These are phyloP conservation scores for Phallusia fumigata DNA, from an alignment of 23 tunicate genomes.

Conservation along the genomic window DNA sequence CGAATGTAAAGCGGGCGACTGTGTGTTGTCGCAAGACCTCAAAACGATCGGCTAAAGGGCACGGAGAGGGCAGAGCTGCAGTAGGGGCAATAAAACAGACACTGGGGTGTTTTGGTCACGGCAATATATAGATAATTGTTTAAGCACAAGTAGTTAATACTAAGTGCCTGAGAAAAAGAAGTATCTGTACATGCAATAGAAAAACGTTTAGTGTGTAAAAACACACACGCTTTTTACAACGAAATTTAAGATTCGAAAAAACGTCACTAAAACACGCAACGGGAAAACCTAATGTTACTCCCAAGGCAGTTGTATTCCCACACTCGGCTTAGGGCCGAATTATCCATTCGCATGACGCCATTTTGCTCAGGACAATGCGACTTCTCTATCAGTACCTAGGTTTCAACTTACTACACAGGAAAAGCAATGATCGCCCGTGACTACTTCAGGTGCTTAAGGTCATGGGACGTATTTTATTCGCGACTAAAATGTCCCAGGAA, in stretches of 20 bases:
- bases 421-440: background rate
- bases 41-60: background rate
- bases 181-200: too few relatives aligned
- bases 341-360: conserved; percentile 2
- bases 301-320: background rate
- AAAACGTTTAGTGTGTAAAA: too few relatives aligned
- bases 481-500: background rate
- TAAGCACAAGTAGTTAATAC: background rate
- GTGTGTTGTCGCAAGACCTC: background rate
- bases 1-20: background rate
- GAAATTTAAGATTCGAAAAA: too few relatives aligned
- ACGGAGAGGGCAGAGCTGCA: background rate
- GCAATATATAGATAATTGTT: background rate
- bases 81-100: background rate
- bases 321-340: background rate
- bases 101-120: background rate
- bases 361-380: background rate
- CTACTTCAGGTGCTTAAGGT: background rate
- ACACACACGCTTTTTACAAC: too few relatives aligned
- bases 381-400: background rate
- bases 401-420: background rate
- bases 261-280: too few relatives aligned
- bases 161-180: too few relatives aligned
- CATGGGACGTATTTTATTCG: background rate
- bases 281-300: too few relatives aligned